These are phyloP conservation scores for Leistus spinibarbis DNA, from an alignment of 2,888 invertebrate species.

Conservation along the genomic window DNA sequence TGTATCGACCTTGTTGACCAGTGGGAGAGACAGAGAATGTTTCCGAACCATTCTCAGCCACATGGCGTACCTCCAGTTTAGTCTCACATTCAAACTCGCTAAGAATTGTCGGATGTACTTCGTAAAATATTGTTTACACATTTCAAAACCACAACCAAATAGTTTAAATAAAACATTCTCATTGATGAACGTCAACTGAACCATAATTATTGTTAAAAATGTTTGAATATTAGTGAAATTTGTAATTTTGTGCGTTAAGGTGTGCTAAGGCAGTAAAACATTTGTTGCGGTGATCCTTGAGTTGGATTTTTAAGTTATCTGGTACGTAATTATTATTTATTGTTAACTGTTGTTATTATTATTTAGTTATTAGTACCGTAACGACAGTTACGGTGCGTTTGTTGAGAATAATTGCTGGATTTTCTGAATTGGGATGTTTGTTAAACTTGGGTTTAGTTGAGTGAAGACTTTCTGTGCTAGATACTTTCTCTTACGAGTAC, in stretches of 20 bases:
- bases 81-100: not conserved
- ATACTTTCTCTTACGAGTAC: not conserved
- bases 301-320: not conserved
- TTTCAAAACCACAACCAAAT: too few species aligned
- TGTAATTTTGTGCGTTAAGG: not conserved
- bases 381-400: not conserved
- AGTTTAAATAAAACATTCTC: too few species aligned
- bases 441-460: not conserved
- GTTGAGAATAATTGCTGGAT: not conserved
- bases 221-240: slow-evolving; percentile 24
- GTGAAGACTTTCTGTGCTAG: not conserved
- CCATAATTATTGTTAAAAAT: not conserved
- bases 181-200: too few species aligned
- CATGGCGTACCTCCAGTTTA: not conserved
- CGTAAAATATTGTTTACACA: not conserved
- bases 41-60: not conserved
- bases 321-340: slow-evolving; percentile 3
- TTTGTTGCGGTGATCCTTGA: slow-evolving; percentile 15
- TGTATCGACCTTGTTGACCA: slow-evolving; percentile 49
- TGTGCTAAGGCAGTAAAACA: slow-evolving; percentile 1
- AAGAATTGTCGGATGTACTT: not conserved
- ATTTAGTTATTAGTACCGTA: not conserved
- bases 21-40: slow-evolving; percentile 43
- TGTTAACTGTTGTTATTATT: not conserved
- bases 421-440: not conserved